A percentile compares a stretch with the other conserved stretches of the same genome.
These are phyloP conservation scores for Escarpia spicata DNA, from an alignment of 2,888 invertebrate genomes.

Conservation along the genomic window DNA sequence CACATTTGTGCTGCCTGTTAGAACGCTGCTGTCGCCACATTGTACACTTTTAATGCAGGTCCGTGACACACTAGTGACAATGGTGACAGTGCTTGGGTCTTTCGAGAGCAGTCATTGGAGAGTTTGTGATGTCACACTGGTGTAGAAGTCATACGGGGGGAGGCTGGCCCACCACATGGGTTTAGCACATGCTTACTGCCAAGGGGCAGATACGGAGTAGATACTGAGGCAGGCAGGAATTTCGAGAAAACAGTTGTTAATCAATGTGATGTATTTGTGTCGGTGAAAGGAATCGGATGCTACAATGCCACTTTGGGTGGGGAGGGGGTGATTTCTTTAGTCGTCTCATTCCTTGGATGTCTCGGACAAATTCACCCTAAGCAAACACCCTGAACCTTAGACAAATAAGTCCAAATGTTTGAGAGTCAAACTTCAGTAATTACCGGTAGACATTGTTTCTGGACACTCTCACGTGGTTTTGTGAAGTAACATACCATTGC, in stretches of 20 bases:
- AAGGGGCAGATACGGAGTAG: background rate
- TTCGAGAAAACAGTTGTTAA: background rate
- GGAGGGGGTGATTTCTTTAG: background rate
- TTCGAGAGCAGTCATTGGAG: background rate
- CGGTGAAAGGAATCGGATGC: background rate
- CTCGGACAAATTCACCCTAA: background rate
- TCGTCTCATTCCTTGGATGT: background rate
- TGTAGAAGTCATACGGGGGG: background rate
- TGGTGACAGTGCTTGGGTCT: background rate
- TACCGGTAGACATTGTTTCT: too few relatives aligned
- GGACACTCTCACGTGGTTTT: background rate
- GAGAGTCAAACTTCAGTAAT: background rate
- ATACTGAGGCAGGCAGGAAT: background rate
- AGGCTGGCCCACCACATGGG: background rate
- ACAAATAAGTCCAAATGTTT: background rate
- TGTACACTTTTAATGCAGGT: background rate
- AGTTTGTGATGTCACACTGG: background rate
- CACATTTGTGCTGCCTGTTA: background rate
- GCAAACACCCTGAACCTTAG: background rate
- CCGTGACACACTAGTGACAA: background rate
- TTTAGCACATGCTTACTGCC: background rate
- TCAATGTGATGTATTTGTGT: background rate
- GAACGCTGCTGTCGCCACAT: background rate
- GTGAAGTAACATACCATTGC: background rate
- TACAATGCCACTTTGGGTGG: background rate